Conservation (phyloP, 2,797 vertebrate species). For the Pseudotriccus pelzelni region DNA sequence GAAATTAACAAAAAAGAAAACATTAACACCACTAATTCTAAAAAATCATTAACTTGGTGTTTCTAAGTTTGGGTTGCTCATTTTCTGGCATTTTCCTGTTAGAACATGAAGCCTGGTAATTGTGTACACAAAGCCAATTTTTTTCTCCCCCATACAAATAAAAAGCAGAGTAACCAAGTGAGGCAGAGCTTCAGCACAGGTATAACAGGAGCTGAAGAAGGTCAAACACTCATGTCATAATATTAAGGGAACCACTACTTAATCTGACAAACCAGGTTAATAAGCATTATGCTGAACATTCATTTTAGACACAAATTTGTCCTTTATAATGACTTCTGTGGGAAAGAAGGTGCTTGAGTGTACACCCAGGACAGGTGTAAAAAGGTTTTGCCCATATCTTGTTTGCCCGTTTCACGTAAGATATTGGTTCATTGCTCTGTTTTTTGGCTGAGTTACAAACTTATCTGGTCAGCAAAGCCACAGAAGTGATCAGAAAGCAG, state of each 20-base stretch:
- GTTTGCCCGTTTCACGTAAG: background rate
- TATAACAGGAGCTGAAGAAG: background rate
- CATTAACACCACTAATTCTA: background rate
- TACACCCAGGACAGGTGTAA: background rate
- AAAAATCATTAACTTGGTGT: background rate
- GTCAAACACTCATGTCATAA: background rate
- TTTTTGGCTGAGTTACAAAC: background rate
- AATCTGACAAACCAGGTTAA: background rate
- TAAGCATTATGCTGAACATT: background rate
- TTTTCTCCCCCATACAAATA: background rate
- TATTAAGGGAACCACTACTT: background rate
- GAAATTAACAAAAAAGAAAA: background rate
- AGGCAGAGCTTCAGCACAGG: background rate
- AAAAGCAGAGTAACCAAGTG: background rate
- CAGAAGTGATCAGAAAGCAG: background rate
- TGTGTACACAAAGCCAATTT: no score
- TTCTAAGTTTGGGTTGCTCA: background rate
- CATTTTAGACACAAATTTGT: background rate
- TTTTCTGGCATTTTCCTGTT: background rate
- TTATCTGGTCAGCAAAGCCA: fast-evolving
- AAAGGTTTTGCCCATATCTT: background rate
- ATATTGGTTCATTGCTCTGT: background rate
- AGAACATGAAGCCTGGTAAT: background rate
- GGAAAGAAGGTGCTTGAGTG: background rate
- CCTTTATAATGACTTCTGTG: background rate